A percentile compares a stretch with the other conserved stretches of the same genome.
phyloP scores from a whole-genome alignment of 2,888 invertebrate genomes.

The Lycocerus yunnanus region DNA sequence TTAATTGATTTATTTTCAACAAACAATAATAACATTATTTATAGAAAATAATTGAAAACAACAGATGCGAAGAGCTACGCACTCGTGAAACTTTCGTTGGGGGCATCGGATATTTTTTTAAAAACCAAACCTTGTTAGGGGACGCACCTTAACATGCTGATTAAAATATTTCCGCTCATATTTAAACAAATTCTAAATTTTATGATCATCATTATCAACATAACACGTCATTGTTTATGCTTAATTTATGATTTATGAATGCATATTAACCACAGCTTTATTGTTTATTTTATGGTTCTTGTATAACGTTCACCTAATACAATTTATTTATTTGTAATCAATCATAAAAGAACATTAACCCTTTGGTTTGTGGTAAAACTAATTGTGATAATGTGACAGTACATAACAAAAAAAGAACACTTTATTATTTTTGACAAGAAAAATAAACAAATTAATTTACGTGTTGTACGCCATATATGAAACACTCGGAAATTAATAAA shows the following conservation, averaged over 20 bases:
- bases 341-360: conserved; percentile 4
- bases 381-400: conserved; percentile 10
- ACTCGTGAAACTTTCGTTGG: neutral
- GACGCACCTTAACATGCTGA: neutral
- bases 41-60: neutral
- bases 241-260: neutral
- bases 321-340: conserved; percentile 1
- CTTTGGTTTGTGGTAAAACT: conserved; percentile 10
- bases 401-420: conserved; percentile 13
- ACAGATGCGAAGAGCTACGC: neutral
- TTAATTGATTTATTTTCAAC: neutral
- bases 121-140: neutral
- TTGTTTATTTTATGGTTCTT: neutral
- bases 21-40: neutral
- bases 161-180: neutral
- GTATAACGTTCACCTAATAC: neutral
- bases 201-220: neutral
- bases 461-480: conserved; percentile 3
- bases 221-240: neutral
- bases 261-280: neutral
- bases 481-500: conserved; percentile 17
- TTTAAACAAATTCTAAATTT: neutral
- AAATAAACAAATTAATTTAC: conserved; percentile 25
- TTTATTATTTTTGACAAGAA: conserved; percentile 27
- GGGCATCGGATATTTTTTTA: neutral